Base-by-base conservation (phyloP, 2,888 invertebrate species). In the Drosophila kambysellisi region DNA sequence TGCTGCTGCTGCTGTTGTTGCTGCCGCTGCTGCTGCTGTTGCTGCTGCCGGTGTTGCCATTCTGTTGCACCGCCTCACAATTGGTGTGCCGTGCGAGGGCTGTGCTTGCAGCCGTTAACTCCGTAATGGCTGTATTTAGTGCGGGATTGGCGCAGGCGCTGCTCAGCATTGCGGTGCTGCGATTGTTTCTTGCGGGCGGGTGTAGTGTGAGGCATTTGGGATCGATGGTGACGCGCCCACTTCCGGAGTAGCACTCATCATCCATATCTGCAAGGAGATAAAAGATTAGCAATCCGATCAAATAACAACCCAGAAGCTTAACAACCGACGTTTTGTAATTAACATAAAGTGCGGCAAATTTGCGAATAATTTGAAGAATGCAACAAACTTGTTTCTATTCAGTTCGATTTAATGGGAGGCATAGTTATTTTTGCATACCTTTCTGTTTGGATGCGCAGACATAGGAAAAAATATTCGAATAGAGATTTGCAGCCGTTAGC, bases 241-340 rank as follows among this genome's bases (percentile, higher is more conserved):
- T 94, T 67, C 96, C 95, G 69, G 97, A 96, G 93, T 97, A 97
- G 93, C 97, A 97, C 92, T 98, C 97, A 89, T 97, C 97, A 93
- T 98, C 98, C 96, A 97, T 97, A 90, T 98, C 98, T 97, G 94
- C 8, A 70, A 80, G 12, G 7, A 25, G 25, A 25, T 25, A 25
- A 25, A 25, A 25, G 25, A 25, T 30, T 33, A 62, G 33, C 43
- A n/a, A 12, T 12, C 37, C 25, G 29, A 11, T 33, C 8, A 43
- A 37, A 48, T 30, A 20, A 2, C 8, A 39, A 46, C 15, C 9
- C n/a, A 20, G 12, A 11, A n/a, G 37, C 39, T n/a, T 29, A 30
- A 39, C 11, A 29, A 37, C 20, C 20, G 8, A 15, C 15, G 25
- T 12, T 12, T 20, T n/a, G 7, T 52, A 15, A 53, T n/a, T 5